Evolutionary conservation across 2,797 vertebrate species (phyloP), one percentile per base, ranked within the genome.

Genomic region (Chaenodraco wilsoni): DNA sequence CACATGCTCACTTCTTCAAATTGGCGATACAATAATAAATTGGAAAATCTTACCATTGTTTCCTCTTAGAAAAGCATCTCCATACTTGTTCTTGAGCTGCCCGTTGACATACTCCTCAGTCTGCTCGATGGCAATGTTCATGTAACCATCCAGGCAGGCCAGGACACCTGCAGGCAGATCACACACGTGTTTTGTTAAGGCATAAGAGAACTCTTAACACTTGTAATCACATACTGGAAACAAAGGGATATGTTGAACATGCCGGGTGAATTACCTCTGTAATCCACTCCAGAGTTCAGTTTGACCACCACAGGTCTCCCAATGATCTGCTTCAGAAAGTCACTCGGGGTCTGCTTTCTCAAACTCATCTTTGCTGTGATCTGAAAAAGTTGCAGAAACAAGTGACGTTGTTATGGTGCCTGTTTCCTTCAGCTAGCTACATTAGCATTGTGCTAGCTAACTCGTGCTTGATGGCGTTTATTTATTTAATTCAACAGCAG

Each of bases 91-190:
- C 92, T 99, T 99, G 82, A 99, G 94, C 65, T 99, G 98, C 5
- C 98, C 98, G 19, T 99, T 99, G 52, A 99, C 98, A 65, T 99
- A 99, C 75, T 99, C 98, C 87, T 99, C 98, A 0, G 98, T 99
- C 93, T 99, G 98, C 87, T 99, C 98, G 81, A 99, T 94, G 64
- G 98, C 98, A 69, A 99, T 99, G 82, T 99, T 99, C 98, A 99
- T 99, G 88, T 99, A 99, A 2, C 98, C 98, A 86, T 99, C 98
- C 85, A 99, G 91, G 81, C 98, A 99, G 71, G 98, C 98, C 85
- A 99, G 92, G 61, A 99, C 98, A 91, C 98, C 98, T 99, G 86
- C 1, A 87, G 57, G 65, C 3, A 85, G 3, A 65, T 41, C 58
- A 62, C 2, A 52, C 21, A 69, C 0, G 11, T 7, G 1, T 4